Base-by-base conservation (phyloP, 2,888 invertebrate species). In the Iphiclides podalirius region DNA sequence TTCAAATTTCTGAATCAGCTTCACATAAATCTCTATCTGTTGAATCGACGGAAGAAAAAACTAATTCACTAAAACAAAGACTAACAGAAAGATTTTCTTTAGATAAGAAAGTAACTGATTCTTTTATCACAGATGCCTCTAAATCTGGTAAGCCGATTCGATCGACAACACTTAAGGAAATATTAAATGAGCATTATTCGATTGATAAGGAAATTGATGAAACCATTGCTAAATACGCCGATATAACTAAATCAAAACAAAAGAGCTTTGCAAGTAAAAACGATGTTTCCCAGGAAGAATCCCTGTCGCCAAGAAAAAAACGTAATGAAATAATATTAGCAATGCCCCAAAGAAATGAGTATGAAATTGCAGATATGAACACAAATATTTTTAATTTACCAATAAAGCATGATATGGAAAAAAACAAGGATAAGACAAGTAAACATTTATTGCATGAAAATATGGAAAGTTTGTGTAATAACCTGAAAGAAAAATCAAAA, bases 121-220 rank as follows among this genome's bases (percentile, higher is more conserved):
- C 33, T 13, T 8, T 16, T 7, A 40, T 9, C 11, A 17, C 9
- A 9, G 34, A 35, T 13, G 8, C 13, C n/a, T 36, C 16, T 4
- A 17, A 26, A 28, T 6, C 20, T 6, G 14, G 20, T n/a, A 38
- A 20, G 16, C 11, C 14, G 31, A 42, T 15, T 11, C 17, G 43
- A 12, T 12, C 49, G 9, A 20, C 14, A 1, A 38, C 44, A 4
- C 28, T 44, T 16, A 49, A 49, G 26, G 34, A 43, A 38, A 49
- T 44, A 17, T 11, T 49, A 26, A 44, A 44, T 35, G 49, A 49
- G 23, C 44, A 44, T 13, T 49, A 49, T n/a, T 17, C 28, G 1
- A 50, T 50, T 35, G 44, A 50, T 28, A 47, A 54, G 23, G 50
- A 52, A 34, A 40, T 54, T n/a, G 47, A 49, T 11, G 26, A 44